A percentile compares a stretch with the other conserved stretches of the same genome.
These are phyloP conservation scores for Hyposmocoma kahamanoa DNA, from an alignment of 1,140 invertebrate species.

Conservation along the genomic window DNA sequence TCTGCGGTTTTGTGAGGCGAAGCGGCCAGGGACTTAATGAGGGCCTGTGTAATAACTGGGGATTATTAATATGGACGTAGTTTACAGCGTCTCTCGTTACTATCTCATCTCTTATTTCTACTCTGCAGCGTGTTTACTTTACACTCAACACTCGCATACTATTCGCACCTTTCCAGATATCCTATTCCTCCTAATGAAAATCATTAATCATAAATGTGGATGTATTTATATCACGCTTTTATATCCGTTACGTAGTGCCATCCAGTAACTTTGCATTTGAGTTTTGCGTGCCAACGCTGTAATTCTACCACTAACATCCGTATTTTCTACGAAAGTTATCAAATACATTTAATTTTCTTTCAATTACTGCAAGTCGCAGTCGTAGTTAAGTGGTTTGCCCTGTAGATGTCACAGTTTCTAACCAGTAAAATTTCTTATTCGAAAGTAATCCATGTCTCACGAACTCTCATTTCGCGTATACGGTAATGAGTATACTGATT, in stretches of 20 bases:
- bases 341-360: constrained; percentile 2
- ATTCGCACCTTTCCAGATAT: too few relatives aligned
- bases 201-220: too few relatives aligned
- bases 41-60: constrained; percentile 47
- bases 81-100: constrained; percentile 47
- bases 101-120: constrained; percentile 13
- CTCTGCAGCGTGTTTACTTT: constrained; percentile 26
- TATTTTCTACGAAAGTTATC: neutral
- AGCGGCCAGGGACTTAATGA: constrained; percentile 49
- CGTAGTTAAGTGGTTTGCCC: constrained; percentile 1
- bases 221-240: too few relatives aligned
- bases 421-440: constrained; percentile 42
- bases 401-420: constrained; percentile 33
- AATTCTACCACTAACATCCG: too few relatives aligned
- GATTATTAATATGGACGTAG: constrained; percentile 61
- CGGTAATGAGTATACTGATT: constrained; percentile 36
- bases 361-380: constrained; percentile 1
- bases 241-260: too few relatives aligned
- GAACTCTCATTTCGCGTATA: constrained; percentile 30
- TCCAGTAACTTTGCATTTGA: too few relatives aligned
- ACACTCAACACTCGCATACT: constrained; percentile 6
- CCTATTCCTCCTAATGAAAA: too few relatives aligned
- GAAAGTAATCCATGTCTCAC: constrained; percentile 43
- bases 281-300: too few relatives aligned
- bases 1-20: constrained; percentile 55